Evolutionary conservation across 2,888 invertebrate genomes (phyloP).

Genomic region (Drosophila trichaetosa): DNA sequence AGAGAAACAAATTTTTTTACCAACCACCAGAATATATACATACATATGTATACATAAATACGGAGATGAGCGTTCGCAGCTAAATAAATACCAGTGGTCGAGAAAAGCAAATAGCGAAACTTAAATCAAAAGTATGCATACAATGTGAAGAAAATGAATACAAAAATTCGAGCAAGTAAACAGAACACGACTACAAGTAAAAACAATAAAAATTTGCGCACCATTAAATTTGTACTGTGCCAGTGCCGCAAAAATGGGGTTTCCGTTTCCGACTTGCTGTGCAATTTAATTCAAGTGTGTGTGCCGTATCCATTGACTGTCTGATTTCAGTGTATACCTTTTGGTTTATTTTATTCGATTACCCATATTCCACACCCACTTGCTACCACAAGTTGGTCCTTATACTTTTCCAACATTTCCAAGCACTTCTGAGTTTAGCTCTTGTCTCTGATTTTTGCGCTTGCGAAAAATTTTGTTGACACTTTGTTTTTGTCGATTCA

Average conservation of each 20-base stretch:
- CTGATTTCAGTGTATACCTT: conserved; percentile 41
- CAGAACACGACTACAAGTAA: conserved; percentile 44
- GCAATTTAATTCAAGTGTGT: conserved; percentile 10
- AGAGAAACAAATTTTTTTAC: not conserved
- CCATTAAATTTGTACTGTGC: conserved; percentile 74
- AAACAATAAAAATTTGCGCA: conserved; percentile 75
- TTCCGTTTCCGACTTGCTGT: conserved; percentile 38
- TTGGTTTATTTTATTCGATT: conserved; percentile 39
- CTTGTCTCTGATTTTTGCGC: conserved; percentile 18
- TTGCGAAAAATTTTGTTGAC: conserved; percentile 61
- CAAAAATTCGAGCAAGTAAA: conserved; percentile 54
- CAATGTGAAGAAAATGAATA: conserved; percentile 53
- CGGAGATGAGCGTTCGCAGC: conserved; percentile 32
- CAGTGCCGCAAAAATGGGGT: conserved; percentile 50
- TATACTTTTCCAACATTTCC: conserved; percentile 29
- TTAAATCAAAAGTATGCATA: conserved; percentile 67
- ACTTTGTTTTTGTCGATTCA: conserved; percentile 49
- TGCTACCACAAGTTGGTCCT: conserved; percentile 27
- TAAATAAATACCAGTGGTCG: conserved; percentile 33
- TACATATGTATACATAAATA: conserved; percentile 8
- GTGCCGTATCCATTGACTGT: conserved; percentile 39
- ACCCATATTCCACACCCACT: conserved; percentile 5
- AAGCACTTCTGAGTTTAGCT: conserved; percentile 33
- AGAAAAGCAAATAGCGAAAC: conserved; percentile 58
- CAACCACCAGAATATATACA: conserved; percentile 8